Evolutionary conservation across 2,888 invertebrate genomes (phyloP), one percentile per base, ranked within the genome.

Genomic region (Koerneria pararmatus): DNA sequence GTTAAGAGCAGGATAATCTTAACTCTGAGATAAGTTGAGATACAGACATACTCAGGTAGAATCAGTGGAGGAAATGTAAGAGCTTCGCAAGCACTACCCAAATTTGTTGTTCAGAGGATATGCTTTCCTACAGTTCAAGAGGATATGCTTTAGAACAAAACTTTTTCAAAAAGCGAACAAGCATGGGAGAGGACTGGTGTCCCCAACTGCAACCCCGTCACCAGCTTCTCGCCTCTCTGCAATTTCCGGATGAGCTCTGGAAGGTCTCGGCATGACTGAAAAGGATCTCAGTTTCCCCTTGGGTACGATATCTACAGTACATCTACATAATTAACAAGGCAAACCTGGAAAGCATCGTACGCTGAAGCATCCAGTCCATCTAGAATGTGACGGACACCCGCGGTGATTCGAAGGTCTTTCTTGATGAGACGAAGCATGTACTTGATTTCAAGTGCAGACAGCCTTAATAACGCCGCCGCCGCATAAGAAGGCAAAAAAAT

Each of bases 171-270:
- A 54, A 51, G 79, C 84, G 78, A 74, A 88, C 88, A 83, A 95
- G 86, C 95, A 95, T 95, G 0, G 94, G 94, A 68, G n/a, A 92
- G 86, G 5, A 95, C 90, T 0, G 95, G 93, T 0, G 91, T 93
- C 90, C 95, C 91, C 1, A 95, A 83, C 31, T 88, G 86, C 24
- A 93, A 86, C 51, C 84, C 82, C 8, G 88, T 83, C 59, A 84
- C 85, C 41, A 87, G 76, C 2, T 71, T 66, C 60, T 80, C 79
- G 69, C 37, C 80, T 80, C 51, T 82, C 64, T 64, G 41, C 32
- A 46, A 41, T 19, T 56, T 37, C 37, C 71, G 59, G 4, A 74
- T 65, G 15, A 76, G 70, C 27, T 58, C 46, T 8, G 68, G 68
- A 29, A 76, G 54, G 54, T 70, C 70, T 5, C 67, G 54, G 41